phyloP scores from a whole-genome alignment of 2,797 vertebrate genomes.

The Pseudochromis fuscus region DNA sequence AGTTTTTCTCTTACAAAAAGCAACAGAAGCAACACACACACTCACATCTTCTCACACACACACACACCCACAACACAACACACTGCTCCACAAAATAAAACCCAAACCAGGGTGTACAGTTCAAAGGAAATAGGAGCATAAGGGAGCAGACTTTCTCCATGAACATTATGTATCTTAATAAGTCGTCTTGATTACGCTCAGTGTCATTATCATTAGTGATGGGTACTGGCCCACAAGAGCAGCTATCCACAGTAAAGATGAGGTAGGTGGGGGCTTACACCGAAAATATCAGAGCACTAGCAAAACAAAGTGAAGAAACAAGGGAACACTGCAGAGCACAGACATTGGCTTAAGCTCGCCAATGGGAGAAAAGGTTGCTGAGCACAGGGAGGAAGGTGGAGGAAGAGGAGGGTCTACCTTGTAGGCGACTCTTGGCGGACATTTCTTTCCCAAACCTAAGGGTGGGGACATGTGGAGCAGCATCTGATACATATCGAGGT shows the following conservation, averaged over 20 bases:
- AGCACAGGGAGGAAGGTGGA: conserved; percentile 68
- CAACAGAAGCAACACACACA: conserved; percentile 57
- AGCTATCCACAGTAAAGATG: conserved; percentile 38
- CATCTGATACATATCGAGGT: conserved; percentile 99
- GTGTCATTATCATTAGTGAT: conserved; percentile 18
- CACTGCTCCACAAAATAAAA: conserved; percentile 79
- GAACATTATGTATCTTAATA: conserved; percentile 17
- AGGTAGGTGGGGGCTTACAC: conserved; percentile 66
- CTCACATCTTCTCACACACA: conserved; percentile 32
- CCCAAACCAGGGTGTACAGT: conserved; percentile 46
- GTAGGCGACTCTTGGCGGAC: conserved; percentile 97
- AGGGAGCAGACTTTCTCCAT: conserved; percentile 26
- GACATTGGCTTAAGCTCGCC: conserved; percentile 77
- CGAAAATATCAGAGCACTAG: conserved; percentile 72
- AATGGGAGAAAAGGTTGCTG: conserved; percentile 72
- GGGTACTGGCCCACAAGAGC: conserved; percentile 31
- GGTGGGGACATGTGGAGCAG: conserved; percentile 99
- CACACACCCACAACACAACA: conserved; percentile 45
- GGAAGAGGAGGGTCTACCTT: conserved; percentile 91
- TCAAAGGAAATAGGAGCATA: conserved; percentile 47
- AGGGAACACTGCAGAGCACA: conserved; percentile 81
- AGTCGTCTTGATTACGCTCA: conserved; percentile 7
- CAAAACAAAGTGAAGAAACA: conserved; percentile 75
- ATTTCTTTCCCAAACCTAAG: conserved; percentile 99
- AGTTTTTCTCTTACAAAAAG: conserved; percentile 61